Conservation (phyloP, 2,113 vertebrate genomes). For the Chloropsis hardwickii region DNA sequence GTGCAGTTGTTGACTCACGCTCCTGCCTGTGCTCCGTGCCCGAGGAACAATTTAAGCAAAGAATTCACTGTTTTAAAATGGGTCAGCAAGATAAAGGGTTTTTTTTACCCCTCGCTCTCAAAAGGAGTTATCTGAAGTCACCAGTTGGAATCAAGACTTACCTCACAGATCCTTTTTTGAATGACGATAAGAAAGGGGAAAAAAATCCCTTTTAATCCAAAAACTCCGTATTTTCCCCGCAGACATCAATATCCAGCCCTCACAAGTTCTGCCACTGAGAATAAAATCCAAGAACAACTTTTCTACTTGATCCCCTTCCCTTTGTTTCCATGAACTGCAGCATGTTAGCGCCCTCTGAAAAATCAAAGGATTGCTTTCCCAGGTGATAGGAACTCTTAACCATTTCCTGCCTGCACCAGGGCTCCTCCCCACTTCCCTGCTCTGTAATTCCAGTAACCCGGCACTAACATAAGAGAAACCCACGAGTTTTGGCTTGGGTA, state of each 20-base stretch:
- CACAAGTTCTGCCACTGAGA: constrained; percentile 1
- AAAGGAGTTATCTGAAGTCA: not conserved
- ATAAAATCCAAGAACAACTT: constrained; percentile 27
- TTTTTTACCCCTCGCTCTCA: not conserved
- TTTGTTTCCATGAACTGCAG: constrained; percentile 57
- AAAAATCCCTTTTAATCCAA: not conserved
- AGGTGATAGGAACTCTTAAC: constrained; percentile 61
- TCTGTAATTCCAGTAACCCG: not conserved
- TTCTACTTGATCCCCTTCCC: constrained; percentile 18
- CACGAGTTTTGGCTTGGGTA: not conserved
- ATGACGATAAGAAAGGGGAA: not conserved
- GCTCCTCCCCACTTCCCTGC: constrained; percentile 9
- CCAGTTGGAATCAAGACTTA: not conserved
- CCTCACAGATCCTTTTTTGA: not conserved
- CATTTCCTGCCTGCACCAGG: constrained; percentile 41
- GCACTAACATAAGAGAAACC: not conserved
- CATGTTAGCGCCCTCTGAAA: constrained; percentile 66
- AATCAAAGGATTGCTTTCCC: constrained; percentile 63
- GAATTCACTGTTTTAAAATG: not conserved
- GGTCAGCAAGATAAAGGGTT: not conserved
- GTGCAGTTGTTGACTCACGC: constrained; percentile 11
- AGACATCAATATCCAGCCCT: constrained; percentile 14
- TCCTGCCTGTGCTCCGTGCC: not conserved
- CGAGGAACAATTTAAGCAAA: not conserved
- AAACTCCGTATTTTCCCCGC: not conserved